Evolutionary conservation across 2,113 vertebrate species (phyloP).

Genomic region (Seriola quinqueradiata): DNA sequence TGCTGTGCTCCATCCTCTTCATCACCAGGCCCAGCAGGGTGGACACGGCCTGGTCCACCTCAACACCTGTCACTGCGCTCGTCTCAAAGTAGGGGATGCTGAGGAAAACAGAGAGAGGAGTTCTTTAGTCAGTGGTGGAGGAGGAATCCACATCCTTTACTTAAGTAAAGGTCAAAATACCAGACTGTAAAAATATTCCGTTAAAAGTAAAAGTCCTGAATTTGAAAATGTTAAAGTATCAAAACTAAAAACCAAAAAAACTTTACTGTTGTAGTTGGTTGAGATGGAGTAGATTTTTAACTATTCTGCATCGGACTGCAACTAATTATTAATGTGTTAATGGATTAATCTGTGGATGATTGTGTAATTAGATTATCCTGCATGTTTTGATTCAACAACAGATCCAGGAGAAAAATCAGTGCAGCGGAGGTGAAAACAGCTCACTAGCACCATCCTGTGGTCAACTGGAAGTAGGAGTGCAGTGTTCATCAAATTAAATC

Average conservation of each 20-base stretch:
- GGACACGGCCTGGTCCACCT: slow-evolving; percentile 90
- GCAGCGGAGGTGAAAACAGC: background rate
- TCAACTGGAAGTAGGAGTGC: background rate
- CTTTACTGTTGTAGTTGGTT: too few relatives aligned
- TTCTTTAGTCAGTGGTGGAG: background rate
- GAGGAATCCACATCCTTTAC: background rate
- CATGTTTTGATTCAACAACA: too few relatives aligned
- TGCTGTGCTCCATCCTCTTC: slow-evolving; percentile 94
- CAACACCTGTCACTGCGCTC: slow-evolving; percentile 89
- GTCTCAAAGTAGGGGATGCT: slow-evolving; percentile 97
- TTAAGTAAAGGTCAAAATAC: background rate
- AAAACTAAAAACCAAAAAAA: too few relatives aligned
- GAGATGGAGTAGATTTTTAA: too few relatives aligned
- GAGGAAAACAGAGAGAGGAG: background rate
- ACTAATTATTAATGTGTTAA: too few relatives aligned
- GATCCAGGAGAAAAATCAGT: background rate
- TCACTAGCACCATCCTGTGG: slow-evolving; percentile 43
- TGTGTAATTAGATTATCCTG: too few relatives aligned
- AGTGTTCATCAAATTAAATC: background rate
- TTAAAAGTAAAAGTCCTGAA: too few relatives aligned
- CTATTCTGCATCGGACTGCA: too few relatives aligned
- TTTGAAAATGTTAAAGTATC: too few relatives aligned
- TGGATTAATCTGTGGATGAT: too few relatives aligned
- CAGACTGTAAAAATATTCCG: too few relatives aligned
- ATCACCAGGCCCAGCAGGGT: slow-evolving; percentile 94